Evolutionary conservation across 2,888 invertebrate genomes (phyloP).

Genomic region (Lapara coniferarum): DNA sequence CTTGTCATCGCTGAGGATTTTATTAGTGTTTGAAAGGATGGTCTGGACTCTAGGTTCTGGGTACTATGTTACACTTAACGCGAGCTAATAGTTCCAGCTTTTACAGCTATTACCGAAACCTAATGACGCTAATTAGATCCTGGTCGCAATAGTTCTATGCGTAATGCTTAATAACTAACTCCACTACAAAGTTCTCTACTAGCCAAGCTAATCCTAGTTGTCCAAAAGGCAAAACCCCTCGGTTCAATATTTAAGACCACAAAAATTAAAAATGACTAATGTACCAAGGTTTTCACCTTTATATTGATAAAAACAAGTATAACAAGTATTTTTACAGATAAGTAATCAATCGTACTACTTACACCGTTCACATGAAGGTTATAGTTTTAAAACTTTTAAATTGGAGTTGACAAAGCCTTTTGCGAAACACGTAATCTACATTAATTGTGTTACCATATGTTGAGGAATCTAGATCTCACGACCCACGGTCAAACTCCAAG

Average conservation of each 20-base stretch:
- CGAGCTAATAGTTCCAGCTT: too few species aligned
- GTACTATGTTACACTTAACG: too few species aligned
- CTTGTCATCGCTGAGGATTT: too few species aligned
- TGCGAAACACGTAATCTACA: conserved; percentile 5
- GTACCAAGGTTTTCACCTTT: conserved; percentile 14
- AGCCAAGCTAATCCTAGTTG: too few species aligned
- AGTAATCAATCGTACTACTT: conserved; percentile 13
- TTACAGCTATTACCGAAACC: too few species aligned
- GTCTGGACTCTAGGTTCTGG: too few species aligned
- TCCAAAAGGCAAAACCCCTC: neutral
- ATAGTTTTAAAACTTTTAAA: conserved; percentile 9
- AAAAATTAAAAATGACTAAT: neutral
- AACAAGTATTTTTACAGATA: conserved; percentile 13
- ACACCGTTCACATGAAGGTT: conserved; percentile 17
- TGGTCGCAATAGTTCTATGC: too few species aligned
- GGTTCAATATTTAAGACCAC: too few species aligned
- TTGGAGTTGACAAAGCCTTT: conserved; percentile 14
- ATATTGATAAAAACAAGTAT: conserved; percentile 5
- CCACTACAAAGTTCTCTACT: too few species aligned
- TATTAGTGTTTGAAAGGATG: too few species aligned
- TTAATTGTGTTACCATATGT: neutral
- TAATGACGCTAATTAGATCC: too few species aligned
- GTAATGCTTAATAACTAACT: too few species aligned
- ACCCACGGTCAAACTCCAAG: neutral
- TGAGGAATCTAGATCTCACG: neutral